These are phyloP conservation scores for Urocolius indicus DNA, from an alignment of 2,113 vertebrate species.

Conservation along the genomic window DNA sequence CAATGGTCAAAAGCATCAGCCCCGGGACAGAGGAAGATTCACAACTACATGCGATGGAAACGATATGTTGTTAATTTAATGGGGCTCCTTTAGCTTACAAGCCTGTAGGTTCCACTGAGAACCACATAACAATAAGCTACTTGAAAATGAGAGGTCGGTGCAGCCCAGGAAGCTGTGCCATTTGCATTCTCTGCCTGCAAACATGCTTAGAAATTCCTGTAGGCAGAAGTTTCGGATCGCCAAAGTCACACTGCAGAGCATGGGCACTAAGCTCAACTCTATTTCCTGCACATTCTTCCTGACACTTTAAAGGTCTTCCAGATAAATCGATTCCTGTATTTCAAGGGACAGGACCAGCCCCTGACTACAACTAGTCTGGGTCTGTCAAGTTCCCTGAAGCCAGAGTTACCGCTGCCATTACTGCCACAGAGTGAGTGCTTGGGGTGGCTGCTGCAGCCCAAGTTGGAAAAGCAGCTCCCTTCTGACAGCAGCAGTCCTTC, in stretches of 20 bases:
- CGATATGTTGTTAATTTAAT: not conserved
- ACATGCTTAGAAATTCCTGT: not conserved
- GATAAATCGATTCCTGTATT: not conserved
- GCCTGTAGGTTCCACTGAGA: not conserved
- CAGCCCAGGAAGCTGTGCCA: not conserved
- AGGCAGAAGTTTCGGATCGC: not conserved
- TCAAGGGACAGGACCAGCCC: not conserved
- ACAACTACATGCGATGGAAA: not conserved
- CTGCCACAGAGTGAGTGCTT: not conserved
- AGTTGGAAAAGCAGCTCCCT: not conserved
- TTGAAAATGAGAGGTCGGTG: not conserved
- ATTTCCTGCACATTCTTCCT: not conserved
- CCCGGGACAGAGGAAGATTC: not conserved
- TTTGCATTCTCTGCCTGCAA: not conserved
- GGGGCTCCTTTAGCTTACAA: not conserved
- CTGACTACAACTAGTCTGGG: not conserved
- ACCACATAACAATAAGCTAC: not conserved
- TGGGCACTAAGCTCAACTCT: rapidly evolving
- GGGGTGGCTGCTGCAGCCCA: not conserved
- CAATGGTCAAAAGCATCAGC: not conserved
- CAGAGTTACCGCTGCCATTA: not conserved
- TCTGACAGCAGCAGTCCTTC: not conserved
- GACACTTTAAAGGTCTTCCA: not conserved
- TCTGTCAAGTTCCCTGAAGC: not conserved
- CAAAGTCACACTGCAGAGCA: not conserved